Conservation (phyloP, 2,797 vertebrate genomes). For the Craterocephalus amniculus region DNA sequence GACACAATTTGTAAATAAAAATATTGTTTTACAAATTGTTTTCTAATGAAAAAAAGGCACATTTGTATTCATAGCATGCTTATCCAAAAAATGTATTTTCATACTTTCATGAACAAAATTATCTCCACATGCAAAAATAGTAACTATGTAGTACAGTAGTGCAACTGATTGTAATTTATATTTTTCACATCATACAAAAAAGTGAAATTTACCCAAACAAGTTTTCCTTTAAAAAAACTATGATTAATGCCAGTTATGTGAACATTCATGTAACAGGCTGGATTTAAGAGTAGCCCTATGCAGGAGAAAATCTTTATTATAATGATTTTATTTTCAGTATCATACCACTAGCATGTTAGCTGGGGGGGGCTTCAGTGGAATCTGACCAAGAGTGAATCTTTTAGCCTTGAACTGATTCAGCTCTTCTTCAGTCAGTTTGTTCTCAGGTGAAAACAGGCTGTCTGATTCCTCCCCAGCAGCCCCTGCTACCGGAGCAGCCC, state of each 20-base stretch:
- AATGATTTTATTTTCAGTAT: conserved; percentile 1
- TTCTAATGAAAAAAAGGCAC: background rate
- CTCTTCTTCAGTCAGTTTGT: conserved; percentile 86
- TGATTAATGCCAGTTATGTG: background rate
- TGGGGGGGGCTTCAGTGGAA: conserved; percentile 89
- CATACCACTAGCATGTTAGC: conserved; percentile 80
- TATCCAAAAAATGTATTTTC: too few relatives aligned
- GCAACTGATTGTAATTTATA: background rate
- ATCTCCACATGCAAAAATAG: background rate
- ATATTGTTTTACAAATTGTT: background rate
- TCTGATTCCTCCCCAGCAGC: conserved; percentile 44
- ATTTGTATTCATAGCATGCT: background rate
- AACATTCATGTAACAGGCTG: background rate
- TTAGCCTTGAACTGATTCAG: conserved; percentile 87
- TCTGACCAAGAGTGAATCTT: conserved; percentile 88
- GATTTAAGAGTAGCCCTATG: background rate
- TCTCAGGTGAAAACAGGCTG: conserved; percentile 84
- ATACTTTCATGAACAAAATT: background rate
- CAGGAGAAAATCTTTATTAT: background rate
- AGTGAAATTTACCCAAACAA: background rate
- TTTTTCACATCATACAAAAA: conserved; percentile 2
- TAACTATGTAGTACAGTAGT: background rate
- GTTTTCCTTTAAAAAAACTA: background rate
- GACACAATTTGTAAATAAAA: background rate
- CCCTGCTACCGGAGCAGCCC: conserved; percentile 34